These are phyloP conservation scores for Tamandua tetradactyla DNA, from an alignment of 2,797 vertebrate genomes.

Conservation along the genomic window DNA sequence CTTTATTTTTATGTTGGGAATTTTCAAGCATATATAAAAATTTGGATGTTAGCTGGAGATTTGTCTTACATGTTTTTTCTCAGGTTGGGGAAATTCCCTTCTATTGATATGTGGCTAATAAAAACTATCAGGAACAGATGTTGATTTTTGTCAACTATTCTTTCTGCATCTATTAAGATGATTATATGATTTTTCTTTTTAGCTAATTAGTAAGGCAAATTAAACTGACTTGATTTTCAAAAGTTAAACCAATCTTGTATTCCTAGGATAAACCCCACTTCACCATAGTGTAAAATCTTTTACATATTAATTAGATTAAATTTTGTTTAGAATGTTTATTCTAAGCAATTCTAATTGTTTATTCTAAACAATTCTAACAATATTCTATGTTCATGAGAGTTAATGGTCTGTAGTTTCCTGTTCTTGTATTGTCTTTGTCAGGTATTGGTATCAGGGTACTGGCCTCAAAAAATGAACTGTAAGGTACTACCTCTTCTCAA, in stretches of 20 bases:
- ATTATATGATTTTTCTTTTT: neutral
- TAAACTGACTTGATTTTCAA: slow-evolving; percentile 33
- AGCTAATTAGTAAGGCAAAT: neutral
- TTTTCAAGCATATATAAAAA: slow-evolving; percentile 20
- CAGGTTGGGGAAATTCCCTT: slow-evolving; percentile 8
- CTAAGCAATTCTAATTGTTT: too few species aligned
- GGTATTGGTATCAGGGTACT: neutral
- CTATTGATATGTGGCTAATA: slow-evolving; percentile 4
- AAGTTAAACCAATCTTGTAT: slow-evolving; percentile 18
- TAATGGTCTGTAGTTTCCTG: neutral
- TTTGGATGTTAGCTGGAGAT: neutral
- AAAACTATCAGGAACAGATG: slow-evolving; percentile 31
- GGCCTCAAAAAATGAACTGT: neutral
- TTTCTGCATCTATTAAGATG: neutral
- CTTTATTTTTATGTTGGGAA: neutral
- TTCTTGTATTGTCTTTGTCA: neutral
- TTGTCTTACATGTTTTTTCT: slow-evolving; percentile 15
- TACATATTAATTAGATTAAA: neutral
- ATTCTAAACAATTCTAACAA: too few species aligned
- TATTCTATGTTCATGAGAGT: neutral
- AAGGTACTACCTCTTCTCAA: slow-evolving; percentile 3
- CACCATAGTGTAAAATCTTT: neutral
- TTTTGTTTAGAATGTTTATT: slow-evolving; percentile 38
- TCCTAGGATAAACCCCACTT: slow-evolving; percentile 40
- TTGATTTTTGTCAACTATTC: neutral